Conservation (phyloP, 2,797 vertebrate genomes). For the Ammospiza maritima region DNA sequence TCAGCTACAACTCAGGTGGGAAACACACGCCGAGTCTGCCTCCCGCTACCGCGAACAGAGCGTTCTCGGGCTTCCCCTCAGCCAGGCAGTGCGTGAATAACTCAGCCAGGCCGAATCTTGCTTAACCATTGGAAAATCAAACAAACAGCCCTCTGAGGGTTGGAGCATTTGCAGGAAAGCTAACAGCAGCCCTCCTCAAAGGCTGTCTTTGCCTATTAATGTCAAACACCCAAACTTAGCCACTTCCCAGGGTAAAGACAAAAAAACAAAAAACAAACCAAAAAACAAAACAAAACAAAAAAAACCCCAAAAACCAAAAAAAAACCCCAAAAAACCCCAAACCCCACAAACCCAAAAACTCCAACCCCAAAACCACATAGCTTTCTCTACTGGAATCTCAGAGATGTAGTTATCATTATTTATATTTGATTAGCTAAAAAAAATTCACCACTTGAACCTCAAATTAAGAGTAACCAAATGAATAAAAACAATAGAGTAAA, state of each 20-base stretch:
- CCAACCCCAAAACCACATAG: background rate
- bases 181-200: slow-evolving; percentile 54
- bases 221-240: slow-evolving; percentile 47
- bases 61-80: slow-evolving; percentile 1
- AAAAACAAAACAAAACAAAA: too few relatives aligned
- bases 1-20: slow-evolving; percentile 94
- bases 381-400: background rate
- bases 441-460: background rate
- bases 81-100: background rate
- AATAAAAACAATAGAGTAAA: background rate
- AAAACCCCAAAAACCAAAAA: background rate
- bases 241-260: slow-evolving; percentile 29
- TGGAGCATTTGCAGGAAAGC: slow-evolving; percentile 36
- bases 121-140: slow-evolving; percentile 53
- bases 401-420: background rate
- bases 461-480: background rate
- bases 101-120: slow-evolving; percentile 31
- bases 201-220: slow-evolving; percentile 54
- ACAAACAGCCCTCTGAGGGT: slow-evolving; percentile 52
- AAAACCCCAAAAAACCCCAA: background rate
- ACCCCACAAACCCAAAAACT: background rate
- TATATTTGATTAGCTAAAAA: background rate
- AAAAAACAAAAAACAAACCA: background rate
- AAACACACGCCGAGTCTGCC: background rate
- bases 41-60: background rate